phyloP scores from a whole-genome alignment of 1,140 invertebrate genomes.

The Drosophila ercepeae region DNA sequence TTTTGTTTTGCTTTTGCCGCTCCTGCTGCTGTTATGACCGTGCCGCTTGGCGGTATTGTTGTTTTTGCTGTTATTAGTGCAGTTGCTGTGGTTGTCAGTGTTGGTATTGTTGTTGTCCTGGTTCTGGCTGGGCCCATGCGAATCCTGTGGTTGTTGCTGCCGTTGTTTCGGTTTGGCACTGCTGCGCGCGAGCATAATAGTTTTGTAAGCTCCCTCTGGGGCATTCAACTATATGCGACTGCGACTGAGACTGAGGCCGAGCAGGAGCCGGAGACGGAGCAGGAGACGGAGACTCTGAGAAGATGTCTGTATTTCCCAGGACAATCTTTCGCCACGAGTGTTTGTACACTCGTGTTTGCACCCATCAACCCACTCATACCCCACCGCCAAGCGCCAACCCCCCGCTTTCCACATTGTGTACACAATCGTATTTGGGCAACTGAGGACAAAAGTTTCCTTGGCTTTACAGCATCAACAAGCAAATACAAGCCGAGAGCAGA shows the following conservation, averaged over 20 bases:
- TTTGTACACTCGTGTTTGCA: slow-evolving; percentile 63
- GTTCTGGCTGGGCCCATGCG: slow-evolving; percentile 5
- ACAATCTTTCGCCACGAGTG: slow-evolving; percentile 77
- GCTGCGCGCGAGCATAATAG: slow-evolving; percentile 72
- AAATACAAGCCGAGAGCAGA: slow-evolving; percentile 58
- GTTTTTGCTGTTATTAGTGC: slow-evolving; percentile 72
- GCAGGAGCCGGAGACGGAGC: slow-evolving; percentile 6
- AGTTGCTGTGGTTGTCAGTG: slow-evolving; percentile 55
- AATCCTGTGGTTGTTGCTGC: slow-evolving; percentile 17
- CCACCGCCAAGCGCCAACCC: background rate
- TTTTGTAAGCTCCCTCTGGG: slow-evolving; percentile 80
- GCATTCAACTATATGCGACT: slow-evolving; percentile 70
- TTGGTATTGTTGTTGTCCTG: slow-evolving; percentile 40
- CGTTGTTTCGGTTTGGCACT: slow-evolving; percentile 63
- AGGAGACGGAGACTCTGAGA: slow-evolving; percentile 22
- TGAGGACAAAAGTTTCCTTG: slow-evolving; percentile 79
- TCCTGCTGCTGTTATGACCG: slow-evolving; percentile 15
- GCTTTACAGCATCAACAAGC: slow-evolving; percentile 78
- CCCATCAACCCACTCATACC: slow-evolving; percentile 20
- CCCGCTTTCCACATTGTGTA: slow-evolving; percentile 41
- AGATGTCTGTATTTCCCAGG: slow-evolving; percentile 77
- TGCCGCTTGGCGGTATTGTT: slow-evolving; percentile 48
- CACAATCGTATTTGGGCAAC: slow-evolving; percentile 73
- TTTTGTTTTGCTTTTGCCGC: slow-evolving; percentile 11
- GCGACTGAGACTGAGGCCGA: slow-evolving; percentile 27